phyloP scores from a whole-genome alignment of 2,888 invertebrate species.

The Drosophila yooni region DNA sequence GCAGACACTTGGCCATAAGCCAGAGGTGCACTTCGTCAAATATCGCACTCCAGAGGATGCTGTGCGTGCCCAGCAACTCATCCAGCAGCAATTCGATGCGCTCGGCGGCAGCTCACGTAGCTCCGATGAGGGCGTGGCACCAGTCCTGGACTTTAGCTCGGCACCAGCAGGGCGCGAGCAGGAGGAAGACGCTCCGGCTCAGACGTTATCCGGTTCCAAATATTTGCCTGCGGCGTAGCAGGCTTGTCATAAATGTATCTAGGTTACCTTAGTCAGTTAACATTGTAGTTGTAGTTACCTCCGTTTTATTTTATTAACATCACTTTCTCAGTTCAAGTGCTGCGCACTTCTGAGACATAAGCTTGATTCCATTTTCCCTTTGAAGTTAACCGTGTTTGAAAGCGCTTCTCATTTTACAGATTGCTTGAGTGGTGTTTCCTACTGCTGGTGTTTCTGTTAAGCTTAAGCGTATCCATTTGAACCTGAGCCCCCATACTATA shows the following conservation, averaged over 20 bases:
- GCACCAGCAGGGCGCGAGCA: constrained; percentile 19
- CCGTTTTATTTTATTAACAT: constrained; percentile 35
- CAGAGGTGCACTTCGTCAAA: constrained; percentile 81
- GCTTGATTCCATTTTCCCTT: constrained; percentile 23
- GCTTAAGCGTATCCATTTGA: not conserved
- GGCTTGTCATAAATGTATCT: constrained; percentile 3
- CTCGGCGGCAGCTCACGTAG: constrained; percentile 75
- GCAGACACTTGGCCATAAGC: constrained; percentile 65
- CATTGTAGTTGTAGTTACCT: constrained; percentile 29
- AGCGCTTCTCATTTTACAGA: not conserved
- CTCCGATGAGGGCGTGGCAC: constrained; percentile 78
- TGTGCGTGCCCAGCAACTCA: constrained; percentile 77
- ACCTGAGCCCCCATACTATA: not conserved
- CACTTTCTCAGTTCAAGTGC: constrained; percentile 18
- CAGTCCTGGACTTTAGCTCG: constrained; percentile 74
- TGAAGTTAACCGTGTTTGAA: constrained; percentile 17
- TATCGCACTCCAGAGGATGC: constrained; percentile 82
- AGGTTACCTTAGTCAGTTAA: constrained; percentile 27
- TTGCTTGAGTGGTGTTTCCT: not conserved
- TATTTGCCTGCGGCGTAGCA: constrained; percentile 62
- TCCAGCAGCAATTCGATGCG: constrained; percentile 79
- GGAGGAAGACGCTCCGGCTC: not conserved
- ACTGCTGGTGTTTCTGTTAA: not conserved
- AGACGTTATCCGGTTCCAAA: constrained; percentile 24
- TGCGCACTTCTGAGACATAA: not conserved